Evolutionary conservation across 1,140 invertebrate species (phyloP), one percentile per base, ranked within the genome.

Genomic region (Cherax quadricarinatus): DNA sequence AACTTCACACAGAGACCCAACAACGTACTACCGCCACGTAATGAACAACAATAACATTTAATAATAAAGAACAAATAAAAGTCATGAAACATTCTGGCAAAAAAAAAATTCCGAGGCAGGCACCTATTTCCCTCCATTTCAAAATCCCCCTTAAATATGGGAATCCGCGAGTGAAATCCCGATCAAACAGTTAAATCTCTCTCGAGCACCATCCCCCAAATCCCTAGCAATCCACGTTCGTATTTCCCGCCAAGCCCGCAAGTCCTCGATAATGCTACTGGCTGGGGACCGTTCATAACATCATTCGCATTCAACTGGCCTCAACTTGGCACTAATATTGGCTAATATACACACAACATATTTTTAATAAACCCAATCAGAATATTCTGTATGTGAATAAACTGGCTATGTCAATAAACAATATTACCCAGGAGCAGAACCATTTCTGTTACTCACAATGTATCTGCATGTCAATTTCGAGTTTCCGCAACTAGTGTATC

Each of bases 131-230:
- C 89, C 80, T 85, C 89, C 89, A 78, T 78, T 84, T 85, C 89
- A 78, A 90, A 90, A 90, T 85, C 89, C 86, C 70, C 89, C 82
- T 85, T 90, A 90, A 90, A 90, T 90, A 90, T 90, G 89, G 89
- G 81, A 90, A 85, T 85, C 81, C 79, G 89, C 89, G 70, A 84
- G 81, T 90, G 89, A 84, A 90, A 82, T 90, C 89, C 89, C 89
- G 89, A 90, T 90, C 89, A 90, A 90, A 90, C 89, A 85, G 89
- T 90, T 90, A 90, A 90, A 90, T 90, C 89, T 90, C 89, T 90
- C 89, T 85, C 66, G 82, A 90, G 89, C 89, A 90, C 89, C 89
- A 90, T 90, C 89, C 89, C 79, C 89, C 89, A 90, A 90, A 90
- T 90, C 89, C 89, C 83, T 85, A 75, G 57, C 89, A 85, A 90